phyloP scores from a whole-genome alignment of 53 echinoderm and acorn worm species.

The Glandiceps talaboti region DNA sequence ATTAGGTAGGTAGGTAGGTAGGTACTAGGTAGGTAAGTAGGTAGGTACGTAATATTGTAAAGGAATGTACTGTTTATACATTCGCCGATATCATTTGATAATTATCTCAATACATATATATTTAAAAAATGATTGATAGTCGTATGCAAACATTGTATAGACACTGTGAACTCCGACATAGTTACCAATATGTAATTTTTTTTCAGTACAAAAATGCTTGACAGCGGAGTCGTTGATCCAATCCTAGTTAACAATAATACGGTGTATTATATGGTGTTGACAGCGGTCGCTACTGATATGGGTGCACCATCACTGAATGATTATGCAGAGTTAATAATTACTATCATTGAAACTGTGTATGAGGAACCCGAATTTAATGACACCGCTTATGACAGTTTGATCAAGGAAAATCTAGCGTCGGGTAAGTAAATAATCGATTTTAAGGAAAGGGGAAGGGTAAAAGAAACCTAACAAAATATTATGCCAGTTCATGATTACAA shows the following conservation, averaged over 20 bases:
- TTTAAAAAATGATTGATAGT: too few relatives aligned
- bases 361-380: conserved; percentile 77
- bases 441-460: not conserved
- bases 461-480: not conserved
- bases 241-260: not conserved
- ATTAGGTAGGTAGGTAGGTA: too few relatives aligned
- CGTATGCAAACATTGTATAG: too few relatives aligned
- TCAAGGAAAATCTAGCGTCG: conserved; percentile 46
- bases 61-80: too few relatives aligned
- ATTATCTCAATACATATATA: too few relatives aligned
- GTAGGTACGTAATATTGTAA: too few relatives aligned
- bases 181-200: too few relatives aligned
- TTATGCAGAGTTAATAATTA: conserved; percentile 39
- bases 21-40: too few relatives aligned
- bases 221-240: not conserved
- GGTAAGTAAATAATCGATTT: conserved; percentile 9
- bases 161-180: too few relatives aligned
- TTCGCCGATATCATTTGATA: too few relatives aligned
- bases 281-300: conserved; percentile 44
- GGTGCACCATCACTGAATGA: conserved; percentile 51
- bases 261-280: not conserved
- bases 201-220: not conserved
- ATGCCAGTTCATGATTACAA: not conserved
- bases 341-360: conserved; percentile 77
- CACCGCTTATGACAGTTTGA: conserved; percentile 24